phyloP scores from a whole-genome alignment of 2,797 vertebrate genomes.

The Falco cherrug region DNA sequence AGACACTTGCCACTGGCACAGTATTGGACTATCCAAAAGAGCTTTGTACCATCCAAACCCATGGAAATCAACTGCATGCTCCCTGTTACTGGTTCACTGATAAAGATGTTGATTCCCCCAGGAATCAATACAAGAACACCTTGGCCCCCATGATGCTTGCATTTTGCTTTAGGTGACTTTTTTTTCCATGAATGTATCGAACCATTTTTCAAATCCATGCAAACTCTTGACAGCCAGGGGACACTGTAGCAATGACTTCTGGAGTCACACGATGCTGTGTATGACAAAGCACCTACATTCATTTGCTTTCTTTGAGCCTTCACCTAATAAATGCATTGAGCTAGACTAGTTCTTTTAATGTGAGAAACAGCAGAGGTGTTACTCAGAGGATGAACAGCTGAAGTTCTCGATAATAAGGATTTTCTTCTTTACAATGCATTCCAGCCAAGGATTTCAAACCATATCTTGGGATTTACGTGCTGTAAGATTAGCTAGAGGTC shows the following conservation, averaged over 20 bases:
- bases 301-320: background rate
- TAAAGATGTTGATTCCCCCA: fast-evolving
- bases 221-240: background rate
- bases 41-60: background rate
- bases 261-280: background rate
- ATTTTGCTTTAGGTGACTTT: background rate
- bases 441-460: background rate
- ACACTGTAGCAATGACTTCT: background rate
- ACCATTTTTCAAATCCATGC: background rate
- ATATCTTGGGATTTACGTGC: background rate
- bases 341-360: background rate
- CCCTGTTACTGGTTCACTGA: background rate
- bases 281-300: background rate
- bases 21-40: background rate
- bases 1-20: background rate
- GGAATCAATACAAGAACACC: background rate
- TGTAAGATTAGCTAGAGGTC: background rate
- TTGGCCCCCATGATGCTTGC: no score
- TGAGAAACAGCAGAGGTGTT: background rate
- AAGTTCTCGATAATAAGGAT: background rate
- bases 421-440: background rate
- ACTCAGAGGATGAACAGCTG: background rate
- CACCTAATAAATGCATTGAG: background rate
- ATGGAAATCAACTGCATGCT: background rate
- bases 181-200: background rate